Evolutionary conservation across 2,797 vertebrate species (phyloP), one percentile per base, ranked within the genome.

Genomic region (Acestrorhynchus altus): DNA sequence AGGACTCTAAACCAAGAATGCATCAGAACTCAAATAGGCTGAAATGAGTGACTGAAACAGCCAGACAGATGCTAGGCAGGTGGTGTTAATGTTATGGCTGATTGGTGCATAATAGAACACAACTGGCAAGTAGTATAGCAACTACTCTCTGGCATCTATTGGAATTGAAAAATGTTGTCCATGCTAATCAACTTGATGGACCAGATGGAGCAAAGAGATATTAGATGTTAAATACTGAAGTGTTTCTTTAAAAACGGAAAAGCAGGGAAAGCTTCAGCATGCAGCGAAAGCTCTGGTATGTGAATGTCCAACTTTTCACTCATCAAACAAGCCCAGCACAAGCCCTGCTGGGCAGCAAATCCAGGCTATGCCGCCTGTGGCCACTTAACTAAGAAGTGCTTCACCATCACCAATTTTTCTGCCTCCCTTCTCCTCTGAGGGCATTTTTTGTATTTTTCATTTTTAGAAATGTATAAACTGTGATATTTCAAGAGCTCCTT

Each of bases 401-500:
- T 80, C 82, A 83, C 69, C 61, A 71, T 65, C 68, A 70, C 71
- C 44, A 57, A 85, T 81, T 76, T 76, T 61, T 86, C 80, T 81
- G 63, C 66, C 76, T 66, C 81, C 70, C 83, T 74, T 75, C 72
- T 79, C 42, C 78, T 82, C 10, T 7, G 40, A 76, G 64, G 85
- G 78, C 70, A 4, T 73, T 59, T 10, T 35, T 2, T 35, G 2
- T 35, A 35, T 2, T 35, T 35, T 2, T 35, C n/a, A n/a, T 35
- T 35, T 35, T 31, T 78, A 81, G 79, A 84, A 80, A 85, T 80
- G 85, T 85, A 81, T 80, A 72, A 35, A 68, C 46, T 86, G 84
- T 88, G 79, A 85, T 87, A 84, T 87, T 80, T 86, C 78, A 83
- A 84, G 79, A 81, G 83, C 81, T 84, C 74, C 68, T 83, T 87